Percentiles rank a stretch among this genome's conserved stretches.
These are phyloP conservation scores for Anthopleura sola DNA, from an alignment of 64 coral and sea anemone genomes.

Conservation along the genomic window DNA sequence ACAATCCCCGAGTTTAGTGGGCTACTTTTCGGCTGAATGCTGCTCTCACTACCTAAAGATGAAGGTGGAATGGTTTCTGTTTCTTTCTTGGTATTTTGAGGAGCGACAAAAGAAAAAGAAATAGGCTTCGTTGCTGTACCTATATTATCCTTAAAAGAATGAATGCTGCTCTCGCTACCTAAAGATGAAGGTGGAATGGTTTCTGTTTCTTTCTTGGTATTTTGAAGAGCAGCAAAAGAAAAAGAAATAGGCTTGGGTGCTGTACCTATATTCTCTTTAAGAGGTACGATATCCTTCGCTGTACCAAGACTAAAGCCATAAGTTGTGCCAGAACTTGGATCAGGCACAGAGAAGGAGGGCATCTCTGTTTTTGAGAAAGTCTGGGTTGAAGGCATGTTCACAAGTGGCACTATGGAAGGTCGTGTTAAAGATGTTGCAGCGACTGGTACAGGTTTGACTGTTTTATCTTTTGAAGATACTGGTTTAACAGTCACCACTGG, in stretches of 20 bases:
- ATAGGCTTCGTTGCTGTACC: not conserved
- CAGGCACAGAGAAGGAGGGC: not conserved
- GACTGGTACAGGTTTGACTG: slow-evolving; percentile 33
- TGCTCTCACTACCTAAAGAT: not conserved
- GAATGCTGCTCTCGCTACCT: not conserved
- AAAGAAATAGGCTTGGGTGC: not conserved
- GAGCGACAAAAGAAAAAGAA: not conserved
- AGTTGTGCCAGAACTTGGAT: not conserved
- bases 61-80: not conserved
- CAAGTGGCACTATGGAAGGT: slow-evolving; percentile 21
- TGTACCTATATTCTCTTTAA: not conserved
- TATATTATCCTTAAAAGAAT: no score
- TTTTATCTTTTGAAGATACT: slow-evolving; percentile 6
- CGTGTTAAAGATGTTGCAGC: not conserved
- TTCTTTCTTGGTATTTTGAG: not conserved
- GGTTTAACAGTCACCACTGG: slow-evolving; percentile 58
- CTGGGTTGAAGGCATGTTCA: not conserved
- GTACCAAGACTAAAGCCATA: not conserved
- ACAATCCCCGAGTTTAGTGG: not conserved
- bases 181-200: not conserved
- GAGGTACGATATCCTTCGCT: not conserved
- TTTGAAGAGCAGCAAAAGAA: not conserved
- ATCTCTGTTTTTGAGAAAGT: not conserved
- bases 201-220: slow-evolving; percentile 3
- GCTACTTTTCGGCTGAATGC: not conserved